phyloP scores from a whole-genome alignment of 92 coral and sea anemone species.

The Zoanthus gigantus region DNA sequence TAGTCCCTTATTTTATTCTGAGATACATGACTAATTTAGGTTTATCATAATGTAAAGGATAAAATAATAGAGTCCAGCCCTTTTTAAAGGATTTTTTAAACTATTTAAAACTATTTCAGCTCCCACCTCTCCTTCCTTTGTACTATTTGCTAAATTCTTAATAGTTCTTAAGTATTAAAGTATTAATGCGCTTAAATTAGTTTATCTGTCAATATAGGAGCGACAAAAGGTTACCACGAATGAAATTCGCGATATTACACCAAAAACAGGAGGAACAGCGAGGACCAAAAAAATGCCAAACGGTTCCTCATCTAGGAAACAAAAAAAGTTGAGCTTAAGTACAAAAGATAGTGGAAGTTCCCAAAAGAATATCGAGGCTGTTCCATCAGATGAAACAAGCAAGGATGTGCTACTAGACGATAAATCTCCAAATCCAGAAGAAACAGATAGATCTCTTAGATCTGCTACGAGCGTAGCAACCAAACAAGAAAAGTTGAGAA shows the following conservation, averaged over 20 bases:
- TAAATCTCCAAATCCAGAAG: neutral
- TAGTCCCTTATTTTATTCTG: too few relatives aligned
- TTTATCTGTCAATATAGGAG: neutral
- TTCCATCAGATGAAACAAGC: neutral
- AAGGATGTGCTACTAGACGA: neutral
- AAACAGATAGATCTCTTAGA: neutral
- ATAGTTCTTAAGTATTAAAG: neutral
- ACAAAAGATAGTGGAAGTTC: neutral
- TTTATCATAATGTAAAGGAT: too few relatives aligned
- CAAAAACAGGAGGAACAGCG: conserved; percentile 9
- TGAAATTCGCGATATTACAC: neutral
- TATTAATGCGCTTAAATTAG: neutral
- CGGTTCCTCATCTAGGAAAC: conserved; percentile 18
- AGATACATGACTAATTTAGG: too few relatives aligned
- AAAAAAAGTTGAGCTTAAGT: neutral
- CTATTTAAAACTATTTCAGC: too few relatives aligned
- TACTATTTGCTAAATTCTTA: neutral
- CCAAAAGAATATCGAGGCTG: conserved; percentile 18
- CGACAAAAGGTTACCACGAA: neutral
- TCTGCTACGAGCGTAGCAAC: neutral
- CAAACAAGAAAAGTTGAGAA: neutral
- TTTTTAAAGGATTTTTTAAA: too few relatives aligned
- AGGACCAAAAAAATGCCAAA: neutral
- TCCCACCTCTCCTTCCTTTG: too few relatives aligned
- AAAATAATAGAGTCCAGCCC: too few relatives aligned